phyloP scores from a whole-genome alignment of 2,113 vertebrate species.

The Mus musculus region DNA sequence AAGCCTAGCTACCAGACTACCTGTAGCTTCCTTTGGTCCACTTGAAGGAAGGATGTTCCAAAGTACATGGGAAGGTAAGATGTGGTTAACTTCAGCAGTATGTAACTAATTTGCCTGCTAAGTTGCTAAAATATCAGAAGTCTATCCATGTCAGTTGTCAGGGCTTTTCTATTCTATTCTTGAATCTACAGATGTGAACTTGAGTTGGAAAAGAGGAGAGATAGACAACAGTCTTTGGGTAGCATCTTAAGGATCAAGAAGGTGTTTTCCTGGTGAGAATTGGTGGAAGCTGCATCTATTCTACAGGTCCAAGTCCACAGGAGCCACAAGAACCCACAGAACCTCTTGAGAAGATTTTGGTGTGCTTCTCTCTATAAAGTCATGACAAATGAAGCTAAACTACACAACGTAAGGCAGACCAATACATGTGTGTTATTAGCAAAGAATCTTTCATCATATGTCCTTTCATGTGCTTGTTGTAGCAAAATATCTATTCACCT shows the following conservation, averaged over 20 bases:
- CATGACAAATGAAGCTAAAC: too few species aligned
- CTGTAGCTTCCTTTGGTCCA: not conserved
- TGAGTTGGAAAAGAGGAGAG: too few species aligned
- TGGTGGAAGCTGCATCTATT: not conserved
- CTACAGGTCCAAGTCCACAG: too few species aligned
- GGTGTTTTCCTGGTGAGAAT: not conserved
- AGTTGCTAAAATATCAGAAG: not conserved
- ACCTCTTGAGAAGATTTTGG: too few species aligned
- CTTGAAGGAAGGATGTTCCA: not conserved
- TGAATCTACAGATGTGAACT: not conserved
- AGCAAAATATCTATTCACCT: too few species aligned
- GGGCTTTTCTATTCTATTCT: not conserved
- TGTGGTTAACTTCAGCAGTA: not conserved
- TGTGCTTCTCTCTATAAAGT: too few species aligned
- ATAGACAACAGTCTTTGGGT: not conserved
- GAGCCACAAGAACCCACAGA: too few species aligned
- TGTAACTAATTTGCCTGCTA: not conserved
- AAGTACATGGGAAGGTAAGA: not conserved
- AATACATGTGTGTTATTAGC: too few species aligned
- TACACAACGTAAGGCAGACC: too few species aligned
- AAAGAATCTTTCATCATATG: too few species aligned
- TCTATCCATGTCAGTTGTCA: not conserved
- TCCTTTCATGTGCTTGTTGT: too few species aligned
- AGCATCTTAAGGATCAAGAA: not conserved
- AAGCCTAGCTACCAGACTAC: not conserved